phyloP scores from a whole-genome alignment of 2,113 vertebrate genomes.

The Mirza zaza region DNA sequence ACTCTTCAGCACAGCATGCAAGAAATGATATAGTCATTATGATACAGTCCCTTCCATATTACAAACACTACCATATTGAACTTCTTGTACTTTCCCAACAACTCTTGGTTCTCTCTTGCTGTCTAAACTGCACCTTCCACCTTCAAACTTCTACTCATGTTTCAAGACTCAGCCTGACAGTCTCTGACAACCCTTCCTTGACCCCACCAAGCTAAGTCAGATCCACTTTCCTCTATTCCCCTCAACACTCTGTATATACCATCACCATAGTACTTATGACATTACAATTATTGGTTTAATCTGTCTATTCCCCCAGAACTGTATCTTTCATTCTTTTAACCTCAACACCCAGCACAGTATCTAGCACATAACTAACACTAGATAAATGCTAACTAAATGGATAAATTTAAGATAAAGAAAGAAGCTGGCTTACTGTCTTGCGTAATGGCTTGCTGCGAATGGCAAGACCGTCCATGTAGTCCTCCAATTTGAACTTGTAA shows the following conservation, averaged over 20 bases:
- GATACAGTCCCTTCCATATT: neutral
- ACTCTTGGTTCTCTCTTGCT: neutral
- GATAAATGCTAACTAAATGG: slow-evolving; percentile 29
- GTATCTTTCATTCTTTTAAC: neutral
- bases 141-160: neutral
- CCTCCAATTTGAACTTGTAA: slow-evolving; percentile 96
- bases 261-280: neutral
- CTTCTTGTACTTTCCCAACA: neutral
- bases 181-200: neutral
- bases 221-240: neutral
- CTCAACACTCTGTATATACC: neutral
- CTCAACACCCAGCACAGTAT: neutral
- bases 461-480: slow-evolving; percentile 97
- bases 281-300: neutral
- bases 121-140: neutral
- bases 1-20: neutral
- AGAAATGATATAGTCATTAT: neutral
- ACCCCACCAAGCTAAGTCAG: neutral
- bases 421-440: slow-evolving; percentile 89
- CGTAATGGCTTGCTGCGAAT: slow-evolving; percentile 94
- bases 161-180: slow-evolving; percentile 14
- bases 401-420: slow-evolving; percentile 44
- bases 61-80: neutral
- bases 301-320: neutral
- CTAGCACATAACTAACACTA: neutral